Evolutionary conservation across 2,113 vertebrate genomes (phyloP).

Genomic region (Megaceryle torquata): DNA sequence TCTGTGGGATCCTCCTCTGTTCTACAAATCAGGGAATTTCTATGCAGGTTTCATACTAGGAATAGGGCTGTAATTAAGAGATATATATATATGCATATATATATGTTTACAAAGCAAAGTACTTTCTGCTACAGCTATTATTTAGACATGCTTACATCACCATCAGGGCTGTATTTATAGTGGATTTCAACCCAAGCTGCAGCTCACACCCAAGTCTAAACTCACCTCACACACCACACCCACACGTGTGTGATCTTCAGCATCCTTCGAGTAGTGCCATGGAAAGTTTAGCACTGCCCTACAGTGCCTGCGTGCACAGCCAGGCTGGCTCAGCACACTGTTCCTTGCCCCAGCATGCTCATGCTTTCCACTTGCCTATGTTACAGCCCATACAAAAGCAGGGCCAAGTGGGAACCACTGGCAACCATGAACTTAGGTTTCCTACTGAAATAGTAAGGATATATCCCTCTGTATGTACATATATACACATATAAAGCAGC

Average conservation of each 20-base stretch:
- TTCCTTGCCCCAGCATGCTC: background rate
- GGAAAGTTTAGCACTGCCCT: no score
- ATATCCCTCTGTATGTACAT: background rate
- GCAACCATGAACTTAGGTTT: background rate
- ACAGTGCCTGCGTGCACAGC: no score
- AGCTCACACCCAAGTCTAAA: background rate
- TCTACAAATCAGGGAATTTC: background rate
- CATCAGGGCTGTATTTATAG: background rate
- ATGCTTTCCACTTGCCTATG: background rate
- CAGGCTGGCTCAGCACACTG: background rate
- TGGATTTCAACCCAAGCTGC: background rate
- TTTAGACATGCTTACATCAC: background rate
- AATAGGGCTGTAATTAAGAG: background rate
- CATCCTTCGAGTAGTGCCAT: background rate
- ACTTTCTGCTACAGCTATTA: background rate
- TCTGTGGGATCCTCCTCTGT: background rate
- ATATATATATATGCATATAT: background rate
- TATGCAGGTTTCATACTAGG: background rate
- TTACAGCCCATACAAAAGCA: background rate
- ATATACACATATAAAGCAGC: background rate
- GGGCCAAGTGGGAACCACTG: background rate
- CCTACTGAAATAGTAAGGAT: background rate
- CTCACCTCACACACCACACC: background rate
- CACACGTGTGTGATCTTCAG: rapidly evolving
- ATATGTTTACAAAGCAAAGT: background rate